phyloP scores from a whole-genome alignment of 2,888 invertebrate genomes.

The Asteroscopus sphinx region DNA sequence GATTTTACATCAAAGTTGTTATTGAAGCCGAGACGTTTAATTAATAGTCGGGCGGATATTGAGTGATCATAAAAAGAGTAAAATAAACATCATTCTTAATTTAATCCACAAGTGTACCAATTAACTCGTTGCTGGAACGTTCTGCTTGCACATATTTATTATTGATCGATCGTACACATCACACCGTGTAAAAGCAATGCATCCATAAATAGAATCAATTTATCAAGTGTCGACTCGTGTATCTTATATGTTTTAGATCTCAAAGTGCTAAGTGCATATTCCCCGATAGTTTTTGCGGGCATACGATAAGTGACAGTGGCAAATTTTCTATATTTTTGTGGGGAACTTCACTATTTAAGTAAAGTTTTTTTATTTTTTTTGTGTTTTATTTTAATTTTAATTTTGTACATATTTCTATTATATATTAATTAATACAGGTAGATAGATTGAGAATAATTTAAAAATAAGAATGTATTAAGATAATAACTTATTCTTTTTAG shows the following conservation, averaged over 20 bases:
- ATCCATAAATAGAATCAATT: slow-evolving; percentile 55
- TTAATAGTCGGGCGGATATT: slow-evolving; percentile 34
- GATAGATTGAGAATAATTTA: too few relatives aligned
- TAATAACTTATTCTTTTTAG: not conserved
- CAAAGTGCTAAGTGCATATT: slow-evolving; percentile 41
- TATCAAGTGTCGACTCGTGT: slow-evolving; percentile 48
- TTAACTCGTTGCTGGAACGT: slow-evolving; percentile 49
- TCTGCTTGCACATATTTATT: slow-evolving; percentile 50
- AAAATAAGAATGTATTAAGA: too few relatives aligned
- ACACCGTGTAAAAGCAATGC: slow-evolving; percentile 47
- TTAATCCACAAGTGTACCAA: slow-evolving; percentile 45
- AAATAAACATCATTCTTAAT: slow-evolving; percentile 49
- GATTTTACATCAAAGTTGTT: slow-evolving; percentile 37
- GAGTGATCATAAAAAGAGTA: slow-evolving; percentile 32
- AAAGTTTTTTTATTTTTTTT: too few relatives aligned
- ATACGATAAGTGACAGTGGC: slow-evolving; percentile 14
- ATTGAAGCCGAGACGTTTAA: slow-evolving; percentile 39
- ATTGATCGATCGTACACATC: slow-evolving; percentile 51
- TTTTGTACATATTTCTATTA: too few relatives aligned
- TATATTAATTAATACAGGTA: too few relatives aligned
- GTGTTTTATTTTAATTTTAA: too few relatives aligned
- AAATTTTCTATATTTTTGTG: too few relatives aligned
- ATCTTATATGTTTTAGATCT: slow-evolving; percentile 49
- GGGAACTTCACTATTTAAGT: too few relatives aligned
- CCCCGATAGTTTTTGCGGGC: slow-evolving; percentile 14